Percentiles rank a stretch among this genome's conserved stretches.
phyloP scores from a whole-genome alignment of 2,888 invertebrate species.

The Serripes groenlandicus region DNA sequence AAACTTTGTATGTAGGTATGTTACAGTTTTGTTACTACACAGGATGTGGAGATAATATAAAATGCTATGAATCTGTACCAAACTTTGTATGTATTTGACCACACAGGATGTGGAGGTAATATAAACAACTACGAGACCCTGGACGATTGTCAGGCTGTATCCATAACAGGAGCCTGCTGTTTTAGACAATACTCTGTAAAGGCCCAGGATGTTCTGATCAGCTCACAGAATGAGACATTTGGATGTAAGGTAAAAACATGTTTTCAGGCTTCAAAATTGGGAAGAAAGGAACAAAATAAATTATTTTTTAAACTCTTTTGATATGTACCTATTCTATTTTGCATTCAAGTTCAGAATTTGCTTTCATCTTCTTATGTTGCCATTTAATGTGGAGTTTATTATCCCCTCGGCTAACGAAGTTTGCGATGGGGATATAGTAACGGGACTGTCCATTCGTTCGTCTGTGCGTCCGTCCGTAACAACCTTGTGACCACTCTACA shows the following conservation, averaged over 20 bases:
- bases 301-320: background rate
- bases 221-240: constrained; percentile 72
- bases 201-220: constrained; percentile 68
- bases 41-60: constrained; percentile 84
- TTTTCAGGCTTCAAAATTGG: background rate
- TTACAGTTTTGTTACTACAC: background rate
- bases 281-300: too few species aligned
- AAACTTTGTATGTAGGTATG: background rate
- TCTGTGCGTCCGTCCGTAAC: too few species aligned
- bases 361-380: too few species aligned
- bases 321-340: too few species aligned
- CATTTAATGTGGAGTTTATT: too few species aligned
- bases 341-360: too few species aligned
- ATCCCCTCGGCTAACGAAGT: too few species aligned
- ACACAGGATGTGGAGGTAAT: constrained; percentile 84
- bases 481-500: too few species aligned
- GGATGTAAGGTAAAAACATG: constrained; percentile 76
- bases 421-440: too few species aligned
- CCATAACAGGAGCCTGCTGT: constrained; percentile 82
- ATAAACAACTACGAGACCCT: constrained; percentile 81
- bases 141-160: constrained; percentile 77
- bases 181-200: constrained; percentile 75
- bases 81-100: too few species aligned
- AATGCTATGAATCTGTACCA: constrained; percentile 79
- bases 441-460: too few species aligned